Conservation (phyloP, 1,140 invertebrate species). For the Nasonia vitripennis region DNA sequence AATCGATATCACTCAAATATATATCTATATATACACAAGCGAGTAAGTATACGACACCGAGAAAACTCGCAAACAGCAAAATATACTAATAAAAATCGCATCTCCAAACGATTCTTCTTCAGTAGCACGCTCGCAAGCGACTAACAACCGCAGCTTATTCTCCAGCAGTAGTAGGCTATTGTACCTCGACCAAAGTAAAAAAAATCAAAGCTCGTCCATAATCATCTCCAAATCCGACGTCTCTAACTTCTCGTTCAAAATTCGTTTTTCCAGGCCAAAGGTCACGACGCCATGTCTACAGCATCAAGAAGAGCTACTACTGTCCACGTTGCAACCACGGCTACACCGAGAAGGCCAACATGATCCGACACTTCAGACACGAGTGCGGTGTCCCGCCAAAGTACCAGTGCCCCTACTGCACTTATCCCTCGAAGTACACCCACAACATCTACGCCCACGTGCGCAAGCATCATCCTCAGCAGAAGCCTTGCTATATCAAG, state of each 20-base stretch:
- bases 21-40: background rate
- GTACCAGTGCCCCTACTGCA: constrained; percentile 75
- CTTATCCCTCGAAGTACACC: constrained; percentile 68
- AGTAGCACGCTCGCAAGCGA: background rate
- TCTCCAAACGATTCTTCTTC: background rate
- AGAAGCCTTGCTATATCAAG: constrained; percentile 22
- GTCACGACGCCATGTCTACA: background rate
- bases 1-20: background rate
- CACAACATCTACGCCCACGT: constrained; percentile 68
- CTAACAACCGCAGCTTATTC: background rate
- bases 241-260: background rate
- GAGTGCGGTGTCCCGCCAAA: constrained; percentile 77
- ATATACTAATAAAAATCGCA: background rate
- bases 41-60: background rate
- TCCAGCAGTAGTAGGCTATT: background rate
- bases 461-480: constrained; percentile 59
- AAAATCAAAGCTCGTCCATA: background rate
- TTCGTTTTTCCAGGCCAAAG: background rate
- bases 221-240: no score
- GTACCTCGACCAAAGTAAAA: background rate
- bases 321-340: constrained; percentile 65
- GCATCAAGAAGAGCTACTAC: constrained; percentile 41
- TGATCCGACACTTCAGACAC: constrained; percentile 75
- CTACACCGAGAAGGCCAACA: constrained; percentile 73
- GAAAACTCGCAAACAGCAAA: background rate